Evolutionary conservation across 2,888 invertebrate genomes (phyloP), one percentile per base, ranked within the genome.

Genomic region (Ptilodon capucinus): DNA sequence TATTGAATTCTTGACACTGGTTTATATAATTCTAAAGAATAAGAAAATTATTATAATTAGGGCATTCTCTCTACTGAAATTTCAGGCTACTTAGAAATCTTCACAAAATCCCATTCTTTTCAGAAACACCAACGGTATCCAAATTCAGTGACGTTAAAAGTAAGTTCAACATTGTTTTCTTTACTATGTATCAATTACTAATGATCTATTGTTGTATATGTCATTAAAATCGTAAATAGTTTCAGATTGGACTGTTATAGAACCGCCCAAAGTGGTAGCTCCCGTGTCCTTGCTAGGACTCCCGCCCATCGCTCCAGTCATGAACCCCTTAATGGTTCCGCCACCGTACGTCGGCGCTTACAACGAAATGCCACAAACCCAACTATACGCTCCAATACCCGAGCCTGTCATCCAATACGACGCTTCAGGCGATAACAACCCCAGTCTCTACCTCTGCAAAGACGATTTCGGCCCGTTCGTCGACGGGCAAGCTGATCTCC

Each of bases 401-500:
- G 30, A 44, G 11, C 42, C 41, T 1, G 2, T 9, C 11, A n/a
- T 19, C n/a, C 19, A 5, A 0, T n/a, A 19, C n/a, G 19, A 38
- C 11, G 19, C n/a, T 19, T 14, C 28, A 28, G 14, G 5, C 19
- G 19, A 18, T 3, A n/a, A n/a, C 19, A n/a, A 13, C 7, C 68
- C 68, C 51, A 74, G 69, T 43, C 65, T 88, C 19, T 88, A 81
- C 51, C 66, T 91, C 39, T 88, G 87, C 61, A 85, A 84, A 57
- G 85, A 86, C 44, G 80, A 88, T 63, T 86, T 85, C 60, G 77
- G 81, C 44, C 68, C 73, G 7, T 83, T 85, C 57, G 63, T 70
- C 2, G 60, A 63, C 0, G 41, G 51, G 5, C 81, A 91, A 63
- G 78, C 79, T 0, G 68, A 74, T 0, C 58, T 63, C 16, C 53